These are phyloP conservation scores for Menura novaehollandiae DNA, from an alignment of 2,113 vertebrate genomes.

Conservation along the genomic window DNA sequence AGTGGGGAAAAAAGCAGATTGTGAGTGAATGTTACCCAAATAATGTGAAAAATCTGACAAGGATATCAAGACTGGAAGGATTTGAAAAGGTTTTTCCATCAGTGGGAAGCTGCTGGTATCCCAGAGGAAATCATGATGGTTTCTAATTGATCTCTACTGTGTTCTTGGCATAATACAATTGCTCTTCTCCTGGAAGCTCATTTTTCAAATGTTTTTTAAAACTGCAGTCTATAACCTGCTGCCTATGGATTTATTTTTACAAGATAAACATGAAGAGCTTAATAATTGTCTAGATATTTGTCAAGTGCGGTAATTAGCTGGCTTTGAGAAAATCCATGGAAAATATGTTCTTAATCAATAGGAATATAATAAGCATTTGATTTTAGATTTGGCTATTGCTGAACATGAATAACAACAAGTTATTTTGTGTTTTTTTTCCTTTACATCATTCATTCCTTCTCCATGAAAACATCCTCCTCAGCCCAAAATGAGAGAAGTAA, in stretches of 20 bases:
- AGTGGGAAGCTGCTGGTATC: not conserved
- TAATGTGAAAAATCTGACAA: not conserved
- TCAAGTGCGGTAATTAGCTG: not conserved
- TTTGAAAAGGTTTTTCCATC: not conserved
- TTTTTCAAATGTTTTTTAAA: not conserved
- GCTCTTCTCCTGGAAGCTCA: not conserved
- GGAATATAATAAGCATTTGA: not conserved
- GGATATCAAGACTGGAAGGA: not conserved
- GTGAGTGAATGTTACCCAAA: not conserved
- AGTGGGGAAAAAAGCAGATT: not conserved
- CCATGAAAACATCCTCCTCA: not conserved
- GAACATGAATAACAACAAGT: not conserved
- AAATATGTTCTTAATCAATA: not conserved
- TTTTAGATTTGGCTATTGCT: not conserved
- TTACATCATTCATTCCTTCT: not conserved
- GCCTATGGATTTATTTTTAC: not conserved
- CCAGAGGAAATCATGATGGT: constrained; percentile 1
- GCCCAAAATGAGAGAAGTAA: not conserved
- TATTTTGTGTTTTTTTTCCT: not conserved
- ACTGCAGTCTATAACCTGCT: not conserved
- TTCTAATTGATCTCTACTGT: not conserved
- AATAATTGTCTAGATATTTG: constrained; percentile 1
- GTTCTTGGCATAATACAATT: not conserved
- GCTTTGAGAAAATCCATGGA: not conserved
- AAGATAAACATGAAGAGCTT: not conserved